Percentiles rank a stretch among this genome's conserved stretches.
These are phyloP conservation scores for Pseudomyrmex flavicornis DNA, from an alignment of 1,140 invertebrate genomes.

Conservation along the genomic window DNA sequence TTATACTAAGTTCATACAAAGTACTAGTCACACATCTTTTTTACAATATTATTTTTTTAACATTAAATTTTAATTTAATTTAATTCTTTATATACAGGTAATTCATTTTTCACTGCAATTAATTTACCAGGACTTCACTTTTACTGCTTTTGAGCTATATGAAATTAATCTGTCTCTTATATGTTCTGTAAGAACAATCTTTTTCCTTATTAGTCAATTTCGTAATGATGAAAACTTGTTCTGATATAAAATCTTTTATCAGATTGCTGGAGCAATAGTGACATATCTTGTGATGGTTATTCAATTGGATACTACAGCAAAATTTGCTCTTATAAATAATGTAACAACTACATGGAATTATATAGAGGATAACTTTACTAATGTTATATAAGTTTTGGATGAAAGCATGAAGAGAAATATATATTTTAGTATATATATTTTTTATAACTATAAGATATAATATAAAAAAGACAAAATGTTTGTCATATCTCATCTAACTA, in stretches of 20 bases:
- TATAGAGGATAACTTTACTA: not conserved
- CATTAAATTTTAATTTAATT: not conserved
- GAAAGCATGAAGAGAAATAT: no score
- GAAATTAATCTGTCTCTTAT: slow-evolving; percentile 22
- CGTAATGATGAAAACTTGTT: not conserved
- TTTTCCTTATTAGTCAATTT: not conserved
- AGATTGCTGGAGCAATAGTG: slow-evolving; percentile 32
- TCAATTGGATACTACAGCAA: slow-evolving; percentile 6
- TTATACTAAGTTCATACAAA: not conserved
- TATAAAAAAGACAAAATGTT: slow-evolving; percentile 18
- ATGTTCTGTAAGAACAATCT: slow-evolving; percentile 32
- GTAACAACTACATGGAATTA: not conserved
- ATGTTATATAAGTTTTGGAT: no score
- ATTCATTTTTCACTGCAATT: slow-evolving; percentile 42
- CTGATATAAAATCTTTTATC: slow-evolving; percentile 2
- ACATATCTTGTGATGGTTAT: slow-evolving; percentile 42
- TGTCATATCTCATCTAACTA: slow-evolving; percentile 24
- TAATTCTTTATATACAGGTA: not conserved
- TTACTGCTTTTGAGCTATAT: slow-evolving; percentile 29
- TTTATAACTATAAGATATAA: not conserved
- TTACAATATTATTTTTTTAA: not conserved
- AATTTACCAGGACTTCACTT: slow-evolving; percentile 16
- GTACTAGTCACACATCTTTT: no score
- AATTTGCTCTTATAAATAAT: not conserved
- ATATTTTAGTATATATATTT: no score